These are phyloP conservation scores for Chalcosyrphus nemorum DNA, from an alignment of 2,888 invertebrate species.

Conservation along the genomic window DNA sequence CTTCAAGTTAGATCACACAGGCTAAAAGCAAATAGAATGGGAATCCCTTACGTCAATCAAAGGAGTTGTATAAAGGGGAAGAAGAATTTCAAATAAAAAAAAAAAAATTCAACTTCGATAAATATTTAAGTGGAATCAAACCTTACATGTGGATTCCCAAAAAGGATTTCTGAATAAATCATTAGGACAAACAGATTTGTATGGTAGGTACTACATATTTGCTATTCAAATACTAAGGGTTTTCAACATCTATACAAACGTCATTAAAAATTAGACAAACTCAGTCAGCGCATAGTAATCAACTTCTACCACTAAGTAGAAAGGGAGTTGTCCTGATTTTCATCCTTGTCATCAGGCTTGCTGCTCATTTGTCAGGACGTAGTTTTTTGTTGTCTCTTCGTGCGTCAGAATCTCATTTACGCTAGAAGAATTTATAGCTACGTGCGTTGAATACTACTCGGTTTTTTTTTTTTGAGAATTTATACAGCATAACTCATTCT, in stretches of 20 bases:
- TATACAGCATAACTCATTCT: conserved; percentile 45
- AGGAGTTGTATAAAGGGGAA: background rate
- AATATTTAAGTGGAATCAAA: conserved; percentile 47
- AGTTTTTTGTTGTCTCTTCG: conserved; percentile 4
- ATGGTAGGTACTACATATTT: background rate
- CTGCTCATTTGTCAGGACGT: background rate
- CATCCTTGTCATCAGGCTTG: conserved; percentile 14
- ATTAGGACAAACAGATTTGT: background rate
- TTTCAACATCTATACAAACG: background rate
- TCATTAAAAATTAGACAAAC: conserved; percentile 43
- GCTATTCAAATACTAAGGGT: background rate
- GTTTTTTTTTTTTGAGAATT: conserved; percentile 42
- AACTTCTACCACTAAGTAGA: conserved; percentile 6
- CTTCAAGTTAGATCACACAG: conserved; percentile 34
- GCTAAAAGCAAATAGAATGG: conserved; percentile 21
- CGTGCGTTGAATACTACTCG: conserved; percentile 51
- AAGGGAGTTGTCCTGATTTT: background rate
- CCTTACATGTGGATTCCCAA: conserved; percentile 25
- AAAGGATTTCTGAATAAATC: conserved; percentile 27
- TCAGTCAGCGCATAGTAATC: background rate
- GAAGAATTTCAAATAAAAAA: conserved; percentile 11
- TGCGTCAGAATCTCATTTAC: conserved; percentile 52
- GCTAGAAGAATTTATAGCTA: conserved; percentile 50
- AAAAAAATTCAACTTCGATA: conserved; percentile 47
- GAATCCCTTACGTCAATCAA: conserved; percentile 35